A percentile compares a stretch with the other conserved stretches of the same genome.
Evolutionary conservation across 1,140 invertebrate genomes (phyloP).

Genomic region (Cheumatopsyche charites): DNA sequence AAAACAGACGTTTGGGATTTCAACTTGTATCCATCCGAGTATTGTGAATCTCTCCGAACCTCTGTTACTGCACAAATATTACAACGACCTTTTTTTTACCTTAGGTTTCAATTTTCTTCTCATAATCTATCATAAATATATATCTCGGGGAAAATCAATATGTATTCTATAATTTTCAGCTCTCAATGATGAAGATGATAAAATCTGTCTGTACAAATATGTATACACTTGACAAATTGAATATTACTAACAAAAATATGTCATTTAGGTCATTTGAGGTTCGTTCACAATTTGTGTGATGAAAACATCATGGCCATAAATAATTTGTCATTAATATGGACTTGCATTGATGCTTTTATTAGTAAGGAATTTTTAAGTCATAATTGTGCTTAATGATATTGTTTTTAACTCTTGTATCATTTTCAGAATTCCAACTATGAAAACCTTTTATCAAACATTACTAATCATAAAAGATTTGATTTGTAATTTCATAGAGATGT

Average conservation of each 20-base stretch:
- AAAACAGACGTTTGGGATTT: conserved; percentile 82
- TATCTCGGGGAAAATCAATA: no score
- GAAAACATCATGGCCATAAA: conserved; percentile 80
- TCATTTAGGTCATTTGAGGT: conserved; percentile 80
- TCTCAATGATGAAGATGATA: conserved; percentile 59
- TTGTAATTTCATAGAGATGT: conserved; percentile 61
- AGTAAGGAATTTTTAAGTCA: conserved; percentile 52
- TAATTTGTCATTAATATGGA: conserved; percentile 85
- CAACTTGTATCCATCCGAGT: conserved; percentile 74
- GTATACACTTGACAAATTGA: conserved; percentile 69
- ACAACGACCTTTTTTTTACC: conserved; percentile 46
- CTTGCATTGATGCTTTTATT: conserved; percentile 79
- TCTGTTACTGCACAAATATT: conserved; percentile 58
- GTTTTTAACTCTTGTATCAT: neutral
- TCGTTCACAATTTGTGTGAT: conserved; percentile 74
- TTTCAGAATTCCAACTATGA: neutral
- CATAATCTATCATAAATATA: neutral
- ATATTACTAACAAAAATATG: conserved; percentile 74
- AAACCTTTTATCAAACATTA: conserved; percentile 52
- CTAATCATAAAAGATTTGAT: conserved; percentile 75
- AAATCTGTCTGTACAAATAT: conserved; percentile 66
- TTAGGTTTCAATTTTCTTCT: conserved; percentile 43
- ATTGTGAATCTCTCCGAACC: conserved; percentile 78
- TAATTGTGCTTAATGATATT: no score
- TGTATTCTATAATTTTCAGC: conserved; percentile 55